Evolutionary conservation across 2,797 vertebrate species (phyloP), one percentile per base, ranked within the genome.

Genomic region (Trachops cirrhosus): DNA sequence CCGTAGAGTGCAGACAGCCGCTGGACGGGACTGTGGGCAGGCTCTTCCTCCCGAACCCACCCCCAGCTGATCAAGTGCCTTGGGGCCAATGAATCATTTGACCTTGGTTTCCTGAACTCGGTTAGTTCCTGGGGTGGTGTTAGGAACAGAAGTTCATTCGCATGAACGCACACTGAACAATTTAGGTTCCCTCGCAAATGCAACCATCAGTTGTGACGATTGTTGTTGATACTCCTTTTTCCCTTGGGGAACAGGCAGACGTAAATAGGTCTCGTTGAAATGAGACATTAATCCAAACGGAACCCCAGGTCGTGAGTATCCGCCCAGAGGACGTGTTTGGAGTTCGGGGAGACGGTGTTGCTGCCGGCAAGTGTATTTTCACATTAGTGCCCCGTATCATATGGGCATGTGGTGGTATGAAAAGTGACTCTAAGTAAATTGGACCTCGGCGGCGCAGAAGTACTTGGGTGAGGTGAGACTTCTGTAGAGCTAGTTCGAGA

Each of bases 241-340:
- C 67, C 71, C 62, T 37, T 52, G 70, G 52, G 71, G 91, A 74
- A 50, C 0, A 2, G 12, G n/a, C 50, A 22, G 16, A 48, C n/a
- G 64, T 44, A 39, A 89, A 26, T 64, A 39, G 39, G 77, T 79
- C 52, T 52, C 62, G 59, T 46, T 48, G 75, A 77, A 86, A 48
- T n/a, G 37, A 85, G 32, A 24, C n/a, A 1, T 52, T 48, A 18
- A 57, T 86, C 62, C 24, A 50, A 11, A 59, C 5, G 26, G 26
- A 44, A 26, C 85, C 10, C 50, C 62, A 50, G 32, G 19, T 59
- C 62, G 3, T n/a, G 5, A 70, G 34, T 29, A 7, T 82, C 50
- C 67, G 50, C 75, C 86, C 64, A 16, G n/a, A 82, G 70, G 84
- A 86, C 68, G 26, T 32, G 54, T 34, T 93, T 70, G 75, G 64